A percentile compares a stretch with the other conserved stretches of the same genome.
These are phyloP conservation scores for Aplocera efformata DNA, from an alignment of 2,888 invertebrate species.

Conservation along the genomic window DNA sequence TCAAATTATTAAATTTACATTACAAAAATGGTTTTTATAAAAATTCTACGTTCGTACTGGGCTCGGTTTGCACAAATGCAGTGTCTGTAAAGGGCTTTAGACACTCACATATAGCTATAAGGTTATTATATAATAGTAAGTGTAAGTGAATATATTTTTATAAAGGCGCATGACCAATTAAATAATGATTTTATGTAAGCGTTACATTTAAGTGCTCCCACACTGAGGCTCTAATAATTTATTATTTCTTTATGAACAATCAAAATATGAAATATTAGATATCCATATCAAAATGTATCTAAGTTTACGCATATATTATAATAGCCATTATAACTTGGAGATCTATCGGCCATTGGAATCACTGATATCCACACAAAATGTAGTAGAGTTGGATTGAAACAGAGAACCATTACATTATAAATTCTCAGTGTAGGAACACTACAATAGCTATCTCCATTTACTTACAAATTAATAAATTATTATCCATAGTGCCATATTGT, in stretches of 20 bases:
- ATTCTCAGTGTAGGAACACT: background rate
- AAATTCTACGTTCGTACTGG: too few relatives aligned
- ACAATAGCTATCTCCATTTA: constrained; percentile 8
- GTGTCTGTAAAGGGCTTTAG: constrained; percentile 8
- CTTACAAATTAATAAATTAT: constrained; percentile 27
- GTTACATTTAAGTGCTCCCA: constrained; percentile 22
- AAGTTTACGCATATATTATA: too few relatives aligned
- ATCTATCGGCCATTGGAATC: too few relatives aligned
- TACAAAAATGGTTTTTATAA: too few relatives aligned
- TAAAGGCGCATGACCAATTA: constrained; percentile 63
- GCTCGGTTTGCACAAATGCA: background rate
- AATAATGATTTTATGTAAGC: constrained; percentile 44
- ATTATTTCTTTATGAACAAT: too few relatives aligned
- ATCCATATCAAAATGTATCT: too few relatives aligned
- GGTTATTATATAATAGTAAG: constrained; percentile 46
- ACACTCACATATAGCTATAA: constrained; percentile 31
- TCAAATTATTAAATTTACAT: too few relatives aligned
- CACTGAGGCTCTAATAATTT: too few relatives aligned
- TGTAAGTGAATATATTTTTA: constrained; percentile 68
- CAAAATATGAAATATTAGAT: too few relatives aligned
- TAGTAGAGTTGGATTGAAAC: too few relatives aligned
- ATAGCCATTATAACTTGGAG: too few relatives aligned
- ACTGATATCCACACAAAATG: too few relatives aligned
- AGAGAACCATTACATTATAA: background rate
- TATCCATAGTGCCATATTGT: constrained; percentile 56